A percentile compares a stretch with the other conserved stretches of the same genome.
Conservation (phyloP, 2,888 invertebrate species). For the Rhogogaster chlorosoma region DNA sequence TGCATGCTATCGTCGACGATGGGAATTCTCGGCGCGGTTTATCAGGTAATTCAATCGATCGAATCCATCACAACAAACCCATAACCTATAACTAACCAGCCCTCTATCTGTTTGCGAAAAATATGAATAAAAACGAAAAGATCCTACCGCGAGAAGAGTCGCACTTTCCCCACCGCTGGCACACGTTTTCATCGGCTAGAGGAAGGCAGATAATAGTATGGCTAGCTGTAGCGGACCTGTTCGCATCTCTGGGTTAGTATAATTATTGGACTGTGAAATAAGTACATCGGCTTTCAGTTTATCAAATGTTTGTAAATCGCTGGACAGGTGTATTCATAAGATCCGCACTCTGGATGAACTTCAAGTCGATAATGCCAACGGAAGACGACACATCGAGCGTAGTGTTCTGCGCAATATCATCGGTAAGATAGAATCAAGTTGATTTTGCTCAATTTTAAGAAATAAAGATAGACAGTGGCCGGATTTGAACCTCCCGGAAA, state of each 20-base stretch:
- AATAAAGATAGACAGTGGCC: background rate
- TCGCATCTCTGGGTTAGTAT: constrained; percentile 87
- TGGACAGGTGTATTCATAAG: constrained; percentile 84
- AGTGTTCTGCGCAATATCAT: constrained; percentile 86
- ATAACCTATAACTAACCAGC: background rate
- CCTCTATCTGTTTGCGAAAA: background rate
- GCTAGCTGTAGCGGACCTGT: constrained; percentile 88
- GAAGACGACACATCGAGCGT: constrained; percentile 84
- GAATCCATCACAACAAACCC: background rate
- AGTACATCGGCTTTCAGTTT: background rate
- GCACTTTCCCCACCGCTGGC: constrained; percentile 80
- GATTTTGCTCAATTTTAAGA: background rate
- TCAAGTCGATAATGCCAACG: constrained; percentile 84
- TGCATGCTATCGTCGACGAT: constrained; percentile 87
- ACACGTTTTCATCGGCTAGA: constrained; percentile 82
- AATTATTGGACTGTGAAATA: background rate
- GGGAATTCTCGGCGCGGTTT: constrained; percentile 87
- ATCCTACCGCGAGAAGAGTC: constrained; percentile 83
- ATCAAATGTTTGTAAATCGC: constrained; percentile 31
- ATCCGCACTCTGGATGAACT: constrained; percentile 85
- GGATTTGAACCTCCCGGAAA: background rate
- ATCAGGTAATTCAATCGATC: constrained; percentile 85
- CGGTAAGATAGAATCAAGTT: constrained; percentile 79
- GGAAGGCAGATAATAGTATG: constrained; percentile 88
- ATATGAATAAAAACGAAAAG: constrained; percentile 75